Percentiles rank a stretch among this genome's conserved stretches.
These are phyloP conservation scores for Drosophila littoralis DNA, from an alignment of 1,140 invertebrate genomes.

Conservation along the genomic window DNA sequence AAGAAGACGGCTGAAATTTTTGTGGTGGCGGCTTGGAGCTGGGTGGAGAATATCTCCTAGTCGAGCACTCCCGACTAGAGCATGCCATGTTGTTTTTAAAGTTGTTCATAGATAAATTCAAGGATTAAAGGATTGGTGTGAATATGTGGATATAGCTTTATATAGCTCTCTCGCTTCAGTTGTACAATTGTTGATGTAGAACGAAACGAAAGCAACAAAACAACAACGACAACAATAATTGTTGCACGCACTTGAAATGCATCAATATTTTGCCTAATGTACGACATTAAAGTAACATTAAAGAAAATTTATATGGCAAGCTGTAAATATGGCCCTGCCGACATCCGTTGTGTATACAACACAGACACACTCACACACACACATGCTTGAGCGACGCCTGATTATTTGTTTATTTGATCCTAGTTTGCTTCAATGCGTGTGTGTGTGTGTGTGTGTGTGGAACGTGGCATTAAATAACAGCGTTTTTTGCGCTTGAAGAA, in stretches of 20 bases:
- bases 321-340: conserved; percentile 44
- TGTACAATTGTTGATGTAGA: conserved; percentile 16
- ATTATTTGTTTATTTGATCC: conserved; percentile 68
- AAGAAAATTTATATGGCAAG: conserved; percentile 66
- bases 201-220: conserved; percentile 5
- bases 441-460: conserved; percentile 28
- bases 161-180: neutral
- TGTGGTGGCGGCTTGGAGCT: too few relatives aligned
- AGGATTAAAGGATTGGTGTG: neutral
- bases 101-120: neutral
- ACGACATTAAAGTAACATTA: conserved; percentile 67
- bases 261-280: conserved; percentile 51
- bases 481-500: conserved; percentile 61
- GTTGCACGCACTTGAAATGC: conserved; percentile 40
- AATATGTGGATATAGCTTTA: neutral
- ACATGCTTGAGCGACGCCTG: conserved; percentile 35
- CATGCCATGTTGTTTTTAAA: neutral
- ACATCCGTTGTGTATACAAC: conserved; percentile 7
- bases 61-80: too few relatives aligned
- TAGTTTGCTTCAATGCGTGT: conserved; percentile 4
- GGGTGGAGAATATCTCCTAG: too few relatives aligned
- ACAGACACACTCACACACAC: conserved; percentile 2
- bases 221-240: conserved; percentile 5
- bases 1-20: too few relatives aligned
- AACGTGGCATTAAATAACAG: conserved; percentile 64